Evolutionary conservation across 2,797 vertebrate species (phyloP).

Genomic region (Darevskia mixta): DNA sequence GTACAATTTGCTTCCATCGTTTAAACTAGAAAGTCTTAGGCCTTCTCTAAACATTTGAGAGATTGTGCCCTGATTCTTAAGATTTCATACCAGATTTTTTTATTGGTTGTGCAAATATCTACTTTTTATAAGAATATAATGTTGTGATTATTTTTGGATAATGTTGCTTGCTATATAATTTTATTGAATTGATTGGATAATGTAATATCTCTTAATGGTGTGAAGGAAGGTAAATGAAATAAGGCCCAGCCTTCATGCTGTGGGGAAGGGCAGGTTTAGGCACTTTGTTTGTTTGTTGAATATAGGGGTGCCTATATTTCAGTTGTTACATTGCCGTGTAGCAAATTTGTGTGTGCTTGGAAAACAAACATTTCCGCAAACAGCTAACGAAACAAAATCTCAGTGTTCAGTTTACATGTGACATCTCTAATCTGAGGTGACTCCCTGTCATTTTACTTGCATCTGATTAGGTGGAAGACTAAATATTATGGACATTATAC

Average conservation of each 20-base stretch:
- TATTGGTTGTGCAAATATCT: background rate
- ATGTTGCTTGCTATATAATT: background rate
- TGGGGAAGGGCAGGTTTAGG: background rate
- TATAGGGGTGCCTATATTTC: background rate
- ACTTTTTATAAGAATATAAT: background rate
- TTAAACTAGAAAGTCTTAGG: background rate
- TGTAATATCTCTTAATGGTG: background rate
- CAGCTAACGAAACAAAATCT: background rate
- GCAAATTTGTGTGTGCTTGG: background rate
- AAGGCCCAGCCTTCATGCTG: background rate
- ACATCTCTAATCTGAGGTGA: background rate
- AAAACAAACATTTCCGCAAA: background rate
- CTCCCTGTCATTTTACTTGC: background rate
- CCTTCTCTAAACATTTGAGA: background rate
- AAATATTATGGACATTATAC: background rate
- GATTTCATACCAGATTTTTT: background rate
- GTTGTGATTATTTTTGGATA: background rate
- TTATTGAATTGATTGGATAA: background rate
- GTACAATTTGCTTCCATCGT: background rate
- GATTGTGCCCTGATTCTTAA: background rate
- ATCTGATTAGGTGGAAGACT: slow-evolving; percentile 1
- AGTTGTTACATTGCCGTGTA: too few species aligned
- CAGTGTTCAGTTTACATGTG: background rate
- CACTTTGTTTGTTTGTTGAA: background rate
- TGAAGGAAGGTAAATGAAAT: background rate